Evolutionary conservation across 1,140 invertebrate species (phyloP).

Genomic region (Drosophila quadrilineata): DNA sequence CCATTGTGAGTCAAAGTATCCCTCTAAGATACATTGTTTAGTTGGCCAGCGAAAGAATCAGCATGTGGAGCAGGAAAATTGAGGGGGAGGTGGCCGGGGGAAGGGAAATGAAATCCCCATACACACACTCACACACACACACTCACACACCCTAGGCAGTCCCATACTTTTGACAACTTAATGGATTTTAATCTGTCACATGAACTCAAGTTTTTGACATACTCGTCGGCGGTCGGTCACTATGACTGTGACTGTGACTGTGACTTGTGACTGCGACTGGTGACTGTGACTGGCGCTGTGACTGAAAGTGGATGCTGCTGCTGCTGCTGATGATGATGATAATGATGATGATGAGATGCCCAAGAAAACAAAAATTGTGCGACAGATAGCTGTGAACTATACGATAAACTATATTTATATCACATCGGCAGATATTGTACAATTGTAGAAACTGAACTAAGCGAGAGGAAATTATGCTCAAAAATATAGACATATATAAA

Average conservation of each 20-base stretch:
- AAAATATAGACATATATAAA: constrained; percentile 16
- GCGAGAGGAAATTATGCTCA: constrained; percentile 59
- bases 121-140: too few species aligned
- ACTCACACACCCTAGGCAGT: constrained; percentile 15
- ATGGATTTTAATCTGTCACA: constrained; percentile 80
- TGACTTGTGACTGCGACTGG: constrained; percentile 3
- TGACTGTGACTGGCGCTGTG: constrained; percentile 11
- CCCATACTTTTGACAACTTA: constrained; percentile 76
- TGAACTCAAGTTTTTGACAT: constrained; percentile 73
- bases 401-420: constrained; percentile 49
- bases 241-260: constrained; percentile 22
- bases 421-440: constrained; percentile 61
- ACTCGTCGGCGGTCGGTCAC: constrained; percentile 47
- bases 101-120: too few species aligned
- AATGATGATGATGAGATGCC: too few species aligned
- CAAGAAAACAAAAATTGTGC: too few species aligned
- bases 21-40: constrained; percentile 2
- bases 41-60: background rate
- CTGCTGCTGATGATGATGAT: too few species aligned
- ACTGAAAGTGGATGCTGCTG: too few species aligned
- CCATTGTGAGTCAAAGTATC: too few species aligned
- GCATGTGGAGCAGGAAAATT: too few species aligned
- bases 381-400: constrained; percentile 24
- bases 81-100: too few species aligned
- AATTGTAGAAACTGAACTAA: constrained; percentile 62